Base-by-base conservation (phyloP, 2,797 vertebrate genomes). In the Xyrichtys novacula region DNA sequence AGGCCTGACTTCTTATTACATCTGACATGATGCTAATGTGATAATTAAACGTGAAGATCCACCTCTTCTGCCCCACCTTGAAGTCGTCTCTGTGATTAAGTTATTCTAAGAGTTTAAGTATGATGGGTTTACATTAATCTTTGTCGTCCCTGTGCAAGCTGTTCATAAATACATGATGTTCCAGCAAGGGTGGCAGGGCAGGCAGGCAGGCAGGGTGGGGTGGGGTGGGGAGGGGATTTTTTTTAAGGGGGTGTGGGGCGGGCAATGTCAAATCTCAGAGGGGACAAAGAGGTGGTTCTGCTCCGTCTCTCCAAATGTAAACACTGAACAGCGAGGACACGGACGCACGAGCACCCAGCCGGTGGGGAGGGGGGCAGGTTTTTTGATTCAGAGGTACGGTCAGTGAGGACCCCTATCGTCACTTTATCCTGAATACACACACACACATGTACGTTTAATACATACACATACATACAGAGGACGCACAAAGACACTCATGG, bases 271-370 rank as follows among this genome's bases (percentile, higher is more conserved):
- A 79, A 86, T 65, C 80, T 76, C 57, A 22, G 36, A 71, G 61
- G 73, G 75, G 65, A 88, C 83, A 87, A 86, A 88, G 72, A 80
- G 68, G 66, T 55, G 82, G 80, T 86, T 88, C 86, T 88, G 83
- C 82, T 81, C 64, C 31, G 22, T 86, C 84, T 83, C 74, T 76
- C 75, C 56, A 63, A 65, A 74, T 77, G 78, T 84, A 85, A 83
- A 88, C 75, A 81, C 68, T 44, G 53, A 55, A 79, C 63, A 65
- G 46, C 75, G 74, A 44, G 11, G 43, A 74, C 80, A 66, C 61
- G 54, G 56, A 62, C 32, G 70, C 65, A 80, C 29, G 0, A 60
- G 70, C 71, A 56, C 61, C 32, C 44, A 47, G 59, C 44, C 8
- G 67, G 67, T 2, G 14, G 58, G 63, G 88, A 79, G 66, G 71